Percentiles rank a stretch among this genome's conserved stretches.
phyloP scores from a whole-genome alignment of 2,113 vertebrate genomes.

The Cygnus atratus region DNA sequence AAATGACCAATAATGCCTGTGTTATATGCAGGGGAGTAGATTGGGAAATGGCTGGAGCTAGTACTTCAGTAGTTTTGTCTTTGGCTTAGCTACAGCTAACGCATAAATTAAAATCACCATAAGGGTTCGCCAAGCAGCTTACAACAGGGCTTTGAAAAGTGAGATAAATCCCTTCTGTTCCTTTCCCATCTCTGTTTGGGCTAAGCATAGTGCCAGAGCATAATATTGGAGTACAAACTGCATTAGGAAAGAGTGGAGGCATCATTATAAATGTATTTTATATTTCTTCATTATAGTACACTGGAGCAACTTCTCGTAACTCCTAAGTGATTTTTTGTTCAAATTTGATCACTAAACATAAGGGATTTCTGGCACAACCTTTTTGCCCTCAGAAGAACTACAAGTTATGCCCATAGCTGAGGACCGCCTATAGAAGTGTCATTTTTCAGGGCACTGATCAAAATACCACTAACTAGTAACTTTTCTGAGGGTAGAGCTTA shows the following conservation, averaged over 20 bases:
- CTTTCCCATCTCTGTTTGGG: not conserved
- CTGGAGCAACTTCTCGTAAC: not conserved
- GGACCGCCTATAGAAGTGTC: not conserved
- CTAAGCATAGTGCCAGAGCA: not conserved
- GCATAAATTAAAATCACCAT: not conserved
- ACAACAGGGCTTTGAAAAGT: not conserved
- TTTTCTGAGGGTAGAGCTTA: not conserved
- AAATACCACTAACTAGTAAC: not conserved
- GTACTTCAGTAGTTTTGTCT: not conserved
- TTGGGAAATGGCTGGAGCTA: not conserved
- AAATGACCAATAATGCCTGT: not conserved
- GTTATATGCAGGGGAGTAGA: not conserved
- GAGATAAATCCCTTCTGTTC: not conserved
- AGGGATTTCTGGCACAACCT: not conserved
- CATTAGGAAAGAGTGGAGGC: not conserved
- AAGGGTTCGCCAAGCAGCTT: not conserved
- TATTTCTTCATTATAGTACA: not conserved
- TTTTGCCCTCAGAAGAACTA: not conserved
- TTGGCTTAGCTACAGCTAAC: not conserved
- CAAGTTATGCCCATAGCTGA: not conserved
- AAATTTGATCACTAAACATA: not conserved
- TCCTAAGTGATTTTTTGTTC: not conserved
- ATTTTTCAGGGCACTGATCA: not conserved
- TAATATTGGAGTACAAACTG: not conserved
- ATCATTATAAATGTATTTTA: not conserved